Conservation (phyloP, 2,888 invertebrate species). For the Sialis lutaria region DNA sequence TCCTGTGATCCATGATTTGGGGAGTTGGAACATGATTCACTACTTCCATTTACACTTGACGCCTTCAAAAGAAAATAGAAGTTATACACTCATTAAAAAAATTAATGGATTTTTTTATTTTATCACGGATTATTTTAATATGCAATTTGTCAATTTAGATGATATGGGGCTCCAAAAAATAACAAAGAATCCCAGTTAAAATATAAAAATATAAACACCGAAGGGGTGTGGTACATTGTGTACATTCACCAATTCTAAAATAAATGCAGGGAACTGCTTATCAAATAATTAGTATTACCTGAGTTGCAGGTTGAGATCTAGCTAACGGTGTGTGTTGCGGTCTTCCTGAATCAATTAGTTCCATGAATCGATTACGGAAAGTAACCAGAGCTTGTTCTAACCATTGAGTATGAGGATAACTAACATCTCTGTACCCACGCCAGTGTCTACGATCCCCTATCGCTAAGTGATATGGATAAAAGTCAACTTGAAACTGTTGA, state of each 20-base stretch:
- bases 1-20: conserved; percentile 1
- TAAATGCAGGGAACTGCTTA: no score
- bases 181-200: no score
- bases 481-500: conserved; percentile 74
- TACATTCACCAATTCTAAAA: no score
- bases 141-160: no score
- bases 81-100: not conserved
- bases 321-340: conserved; percentile 30
- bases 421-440: conserved; percentile 68
- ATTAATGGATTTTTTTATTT: no score
- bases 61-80: not conserved
- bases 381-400: conserved; percentile 64
- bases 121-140: no score
- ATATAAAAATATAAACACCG: no score
- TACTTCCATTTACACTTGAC: not conserved
- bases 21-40: not conserved
- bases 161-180: no score
- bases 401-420: conserved; percentile 71
- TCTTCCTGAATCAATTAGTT: conserved; percentile 48
- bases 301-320: conserved; percentile 14
- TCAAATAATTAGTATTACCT: conserved; percentile 3
- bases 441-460: conserved; percentile 77
- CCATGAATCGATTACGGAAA: conserved; percentile 61
- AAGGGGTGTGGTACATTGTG: no score
- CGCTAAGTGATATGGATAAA: conserved; percentile 92